A percentile compares a stretch with the other conserved stretches of the same genome.
Conservation (phyloP, 2,888 invertebrate species). For the Eurytoma californica region DNA sequence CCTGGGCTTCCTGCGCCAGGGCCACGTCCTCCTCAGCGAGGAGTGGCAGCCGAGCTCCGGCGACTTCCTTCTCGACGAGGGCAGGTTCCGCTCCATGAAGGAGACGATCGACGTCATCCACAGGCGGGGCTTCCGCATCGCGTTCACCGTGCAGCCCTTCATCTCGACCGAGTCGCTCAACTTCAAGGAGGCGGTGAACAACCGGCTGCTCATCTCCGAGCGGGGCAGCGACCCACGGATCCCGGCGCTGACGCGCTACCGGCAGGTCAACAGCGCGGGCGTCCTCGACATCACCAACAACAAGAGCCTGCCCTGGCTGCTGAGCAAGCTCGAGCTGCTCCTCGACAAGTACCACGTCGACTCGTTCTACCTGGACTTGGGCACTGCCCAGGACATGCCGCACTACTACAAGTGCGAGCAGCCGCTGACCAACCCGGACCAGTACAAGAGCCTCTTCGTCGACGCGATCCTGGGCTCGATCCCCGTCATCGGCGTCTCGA, state of each 20-base stretch:
- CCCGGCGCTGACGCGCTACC: constrained; percentile 87
- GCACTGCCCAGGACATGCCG: constrained; percentile 90
- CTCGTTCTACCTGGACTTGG: constrained; percentile 89
- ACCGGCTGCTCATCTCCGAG: constrained; percentile 86
- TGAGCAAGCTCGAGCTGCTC: constrained; percentile 83
- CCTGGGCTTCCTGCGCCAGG: constrained; percentile 85
- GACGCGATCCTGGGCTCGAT: constrained; percentile 79
- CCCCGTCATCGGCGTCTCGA: constrained; percentile 87
- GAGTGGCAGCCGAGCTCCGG: constrained; percentile 91
- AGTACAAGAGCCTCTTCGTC: constrained; percentile 85
- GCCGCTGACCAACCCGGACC: constrained; percentile 86
- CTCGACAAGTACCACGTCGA: constrained; percentile 87
- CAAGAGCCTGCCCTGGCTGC: constrained; percentile 87
- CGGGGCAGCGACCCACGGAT: constrained; percentile 86
- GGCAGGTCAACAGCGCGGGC: constrained; percentile 87
- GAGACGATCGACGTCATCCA: constrained; percentile 88
- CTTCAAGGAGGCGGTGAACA: constrained; percentile 87
- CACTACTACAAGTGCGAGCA: constrained; percentile 88
- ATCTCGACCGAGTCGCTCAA: constrained; percentile 90
- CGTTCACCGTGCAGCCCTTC: constrained; percentile 93
- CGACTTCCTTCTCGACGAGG: constrained; percentile 88
- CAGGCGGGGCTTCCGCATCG: constrained; percentile 89
- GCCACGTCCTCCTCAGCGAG: constrained; percentile 87
- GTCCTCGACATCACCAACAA: constrained; percentile 92
- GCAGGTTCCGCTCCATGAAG: constrained; percentile 86